Conservation (phyloP, 2,797 vertebrate species). For the Sebastes glaucus region DNA sequence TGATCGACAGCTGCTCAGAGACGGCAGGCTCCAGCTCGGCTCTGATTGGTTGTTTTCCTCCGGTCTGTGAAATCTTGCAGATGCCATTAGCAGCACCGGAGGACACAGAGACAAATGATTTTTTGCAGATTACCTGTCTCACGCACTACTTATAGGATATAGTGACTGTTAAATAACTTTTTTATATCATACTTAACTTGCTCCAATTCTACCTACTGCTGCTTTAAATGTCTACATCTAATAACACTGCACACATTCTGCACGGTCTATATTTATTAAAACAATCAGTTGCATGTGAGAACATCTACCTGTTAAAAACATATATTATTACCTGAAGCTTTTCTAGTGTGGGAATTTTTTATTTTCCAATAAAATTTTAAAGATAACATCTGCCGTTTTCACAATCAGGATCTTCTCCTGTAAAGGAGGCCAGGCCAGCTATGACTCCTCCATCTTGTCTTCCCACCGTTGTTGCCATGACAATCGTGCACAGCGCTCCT, state of each 20-base stretch:
- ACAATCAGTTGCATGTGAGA: background rate
- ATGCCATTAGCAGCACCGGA: background rate
- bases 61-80: background rate
- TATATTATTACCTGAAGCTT: background rate
- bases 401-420: slow-evolving; percentile 16
- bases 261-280: background rate
- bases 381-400: slow-evolving; percentile 53
- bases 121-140: background rate
- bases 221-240: background rate
- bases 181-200: background rate
- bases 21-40: background rate
- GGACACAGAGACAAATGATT: background rate
- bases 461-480: slow-evolving; percentile 82
- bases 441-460: slow-evolving; percentile 80
- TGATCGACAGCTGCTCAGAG: too few species aligned
- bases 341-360: background rate
- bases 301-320: background rate
- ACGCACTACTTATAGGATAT: background rate
- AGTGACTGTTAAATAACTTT: background rate
- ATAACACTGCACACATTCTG: background rate
- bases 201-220: background rate
- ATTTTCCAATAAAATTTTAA: background rate
- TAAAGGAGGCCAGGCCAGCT: slow-evolving; percentile 66
- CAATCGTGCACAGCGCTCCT: slow-evolving; percentile 75
- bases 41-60: background rate